A percentile compares a stretch with the other conserved stretches of the same genome.
Evolutionary conservation across 2,113 vertebrate genomes (phyloP).

Genomic region (Prinia subflava): DNA sequence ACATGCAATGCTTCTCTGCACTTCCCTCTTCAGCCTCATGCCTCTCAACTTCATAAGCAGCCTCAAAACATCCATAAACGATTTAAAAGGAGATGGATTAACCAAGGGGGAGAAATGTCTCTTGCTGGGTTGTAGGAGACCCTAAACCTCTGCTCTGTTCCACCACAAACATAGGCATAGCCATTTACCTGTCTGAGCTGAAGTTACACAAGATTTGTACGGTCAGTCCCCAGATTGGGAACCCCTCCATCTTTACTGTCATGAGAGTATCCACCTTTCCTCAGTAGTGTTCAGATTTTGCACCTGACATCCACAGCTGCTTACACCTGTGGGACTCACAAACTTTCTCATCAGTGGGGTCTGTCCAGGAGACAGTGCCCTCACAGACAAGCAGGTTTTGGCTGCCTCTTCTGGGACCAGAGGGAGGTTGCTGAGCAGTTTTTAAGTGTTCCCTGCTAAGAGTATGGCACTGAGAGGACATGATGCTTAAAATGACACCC

Average conservation of each 20-base stretch:
- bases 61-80: slow-evolving; percentile 30
- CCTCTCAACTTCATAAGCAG: slow-evolving; percentile 23
- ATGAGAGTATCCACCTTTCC: not conserved
- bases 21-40: slow-evolving; percentile 3
- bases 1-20: not conserved
- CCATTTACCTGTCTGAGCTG: not conserved
- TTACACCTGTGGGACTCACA: not conserved
- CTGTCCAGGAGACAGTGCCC: not conserved
- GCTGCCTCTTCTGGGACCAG: not conserved
- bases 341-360: not conserved
- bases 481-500: not conserved
- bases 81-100: slow-evolving; percentile 40
- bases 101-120: not conserved
- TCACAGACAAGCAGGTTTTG: not conserved
- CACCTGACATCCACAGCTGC: not conserved
- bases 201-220: not conserved
- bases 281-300: not conserved
- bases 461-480: not conserved
- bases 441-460: not conserved
- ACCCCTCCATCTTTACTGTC: not conserved
- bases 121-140: not conserved
- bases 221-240: not conserved
- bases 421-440: not conserved
- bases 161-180: not conserved
- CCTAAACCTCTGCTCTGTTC: not conserved